A percentile compares a stretch with the other conserved stretches of the same genome.
phyloP scores from a whole-genome alignment of 2,113 vertebrate species.

The Tamias sibiricus region DNA sequence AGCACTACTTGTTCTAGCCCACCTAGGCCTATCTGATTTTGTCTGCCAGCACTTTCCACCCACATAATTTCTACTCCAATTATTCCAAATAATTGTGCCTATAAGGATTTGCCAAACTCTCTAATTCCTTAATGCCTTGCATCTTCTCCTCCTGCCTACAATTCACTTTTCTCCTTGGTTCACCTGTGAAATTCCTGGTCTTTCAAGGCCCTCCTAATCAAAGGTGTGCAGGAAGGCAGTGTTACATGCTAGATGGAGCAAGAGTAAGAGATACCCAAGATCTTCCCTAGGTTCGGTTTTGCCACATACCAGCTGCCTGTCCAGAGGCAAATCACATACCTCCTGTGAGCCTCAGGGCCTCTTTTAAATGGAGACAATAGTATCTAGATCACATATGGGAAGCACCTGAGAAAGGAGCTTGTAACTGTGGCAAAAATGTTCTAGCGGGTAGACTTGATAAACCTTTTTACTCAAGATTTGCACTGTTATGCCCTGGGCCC shows the following conservation, averaged over 20 bases:
- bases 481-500: background rate
- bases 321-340: background rate
- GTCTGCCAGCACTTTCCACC: background rate
- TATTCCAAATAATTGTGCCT: background rate
- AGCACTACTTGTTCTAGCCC: background rate
- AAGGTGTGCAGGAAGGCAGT: background rate
- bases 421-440: background rate
- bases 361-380: background rate
- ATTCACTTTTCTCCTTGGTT: background rate
- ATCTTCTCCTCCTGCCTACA: background rate
- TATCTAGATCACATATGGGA: background rate
- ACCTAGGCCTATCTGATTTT: background rate
- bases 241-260: background rate
- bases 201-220: background rate
- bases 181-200: background rate
- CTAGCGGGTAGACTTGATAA: background rate
- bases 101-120: background rate
- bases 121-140: background rate
- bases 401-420: background rate
- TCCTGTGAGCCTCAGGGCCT: background rate
- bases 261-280: background rate
- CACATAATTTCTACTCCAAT: background rate
- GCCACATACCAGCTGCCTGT: background rate
- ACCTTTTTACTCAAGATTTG: background rate
- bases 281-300: constrained; percentile 17